Evolutionary conservation across 1,140 invertebrate genomes (phyloP).

Genomic region (Gonioctena quinquepunctata): DNA sequence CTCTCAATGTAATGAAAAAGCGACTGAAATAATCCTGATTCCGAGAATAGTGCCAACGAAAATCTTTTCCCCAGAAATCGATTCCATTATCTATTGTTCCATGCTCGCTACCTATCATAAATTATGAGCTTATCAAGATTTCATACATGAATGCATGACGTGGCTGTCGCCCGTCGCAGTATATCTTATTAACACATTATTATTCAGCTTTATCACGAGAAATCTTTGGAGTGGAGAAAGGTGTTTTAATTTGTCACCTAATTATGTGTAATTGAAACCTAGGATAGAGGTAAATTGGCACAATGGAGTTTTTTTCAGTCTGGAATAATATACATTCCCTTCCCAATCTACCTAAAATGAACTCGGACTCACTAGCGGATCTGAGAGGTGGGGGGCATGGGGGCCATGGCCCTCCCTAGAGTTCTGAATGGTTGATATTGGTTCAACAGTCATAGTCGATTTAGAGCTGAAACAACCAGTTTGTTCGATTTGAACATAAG

Average conservation of each 20-base stretch:
- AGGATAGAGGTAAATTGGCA: not conserved
- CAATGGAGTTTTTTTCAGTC: not conserved
- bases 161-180: not conserved
- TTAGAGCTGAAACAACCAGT: too few species aligned
- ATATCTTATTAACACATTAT: conserved; percentile 11
- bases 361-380: too few species aligned
- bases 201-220: not conserved
- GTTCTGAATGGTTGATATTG: too few species aligned
- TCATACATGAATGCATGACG: not conserved
- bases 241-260: conserved; percentile 1
- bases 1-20: too few species aligned
- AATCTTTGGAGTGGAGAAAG: not conserved
- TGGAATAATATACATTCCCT: too few species aligned
- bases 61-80: not conserved
- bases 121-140: not conserved
- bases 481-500: too few species aligned
- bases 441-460: too few species aligned
- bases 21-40: too few species aligned
- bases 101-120: not conserved
- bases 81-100: conserved; percentile 1
- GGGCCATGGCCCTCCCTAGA: too few species aligned
- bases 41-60: too few species aligned
- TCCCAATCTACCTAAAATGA: too few species aligned
- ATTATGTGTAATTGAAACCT: not conserved
- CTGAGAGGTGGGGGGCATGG: too few species aligned